Evolutionary conservation across 2,888 invertebrate genomes (phyloP), one percentile per base, ranked within the genome.

Genomic region (Drosophila vallismaia): DNA sequence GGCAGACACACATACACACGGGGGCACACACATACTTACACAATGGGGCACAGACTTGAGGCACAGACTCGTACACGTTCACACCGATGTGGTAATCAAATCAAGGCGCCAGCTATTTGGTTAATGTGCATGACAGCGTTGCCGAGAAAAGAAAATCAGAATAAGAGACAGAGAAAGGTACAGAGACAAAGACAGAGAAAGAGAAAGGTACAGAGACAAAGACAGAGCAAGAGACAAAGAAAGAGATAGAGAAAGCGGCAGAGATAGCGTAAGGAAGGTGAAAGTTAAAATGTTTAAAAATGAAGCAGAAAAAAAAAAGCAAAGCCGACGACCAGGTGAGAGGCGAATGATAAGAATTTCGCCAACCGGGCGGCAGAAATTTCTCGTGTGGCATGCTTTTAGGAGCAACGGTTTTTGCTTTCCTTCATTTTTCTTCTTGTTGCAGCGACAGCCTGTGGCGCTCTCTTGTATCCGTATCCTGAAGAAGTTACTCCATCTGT

Each of bases 61-160:
- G n/a, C n/a, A 4, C 29, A 4, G 10, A 24, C 12, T 10, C 36
- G 26, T 50, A 50, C 24, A 42, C 48, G 42, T 36, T 28, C 28
- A 31, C 58, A 56, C 57, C 42, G 51, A 78, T 76, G 83, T 77
- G 79, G 83, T 85, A 85, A 85, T 85, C 86, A 87, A 85, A 85
- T 85, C 86, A 85, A 83, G 87, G 81, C 80, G 68, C 86, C 77
- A 85, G 83, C 86, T 79, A 85, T 85, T 87, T 85, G 83, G 86
- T 86, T 85, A 85, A 87, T 85, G 86, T 85, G 79, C 78, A 78
- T 69, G 74, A 71, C 74, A 56, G 54, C 50, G 38, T 33, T 66
- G 71, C 40, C 40, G 24, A 44, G 44, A 19, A 44, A 19, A 44
- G 44, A 10, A 19, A 42, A 9, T 19, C 44, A 24, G 24, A 14